phyloP scores from a whole-genome alignment of 2,888 invertebrate species.

The Sialis lutaria region DNA sequence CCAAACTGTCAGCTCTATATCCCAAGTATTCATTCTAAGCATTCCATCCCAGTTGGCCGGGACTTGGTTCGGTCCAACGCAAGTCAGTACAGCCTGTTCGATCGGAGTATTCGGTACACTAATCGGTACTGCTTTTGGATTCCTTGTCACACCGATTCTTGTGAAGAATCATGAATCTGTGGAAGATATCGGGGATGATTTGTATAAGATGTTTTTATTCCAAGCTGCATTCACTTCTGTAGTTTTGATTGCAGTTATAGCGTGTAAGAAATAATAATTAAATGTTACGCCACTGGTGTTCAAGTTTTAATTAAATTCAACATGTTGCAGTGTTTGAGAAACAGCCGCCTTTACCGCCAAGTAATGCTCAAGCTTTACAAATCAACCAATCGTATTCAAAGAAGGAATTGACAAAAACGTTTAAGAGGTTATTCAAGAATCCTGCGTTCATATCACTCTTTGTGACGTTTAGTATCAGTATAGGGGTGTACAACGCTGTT shows the following conservation, averaged over 20 bases:
- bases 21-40: slow-evolving; percentile 46
- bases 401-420: slow-evolving; percentile 3
- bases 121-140: slow-evolving; percentile 52
- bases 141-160: slow-evolving; percentile 44
- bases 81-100: slow-evolving; percentile 51
- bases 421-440: slow-evolving; percentile 14
- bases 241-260: slow-evolving; percentile 33
- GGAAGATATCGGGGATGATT: slow-evolving; percentile 26
- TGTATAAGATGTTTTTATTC: slow-evolving; percentile 17
- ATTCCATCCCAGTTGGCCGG: slow-evolving; percentile 51
- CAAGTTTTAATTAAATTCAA: no score
- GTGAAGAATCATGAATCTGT: slow-evolving; percentile 22
- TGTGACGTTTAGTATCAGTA: slow-evolving; percentile 33
- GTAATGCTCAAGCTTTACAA: slow-evolving; percentile 28
- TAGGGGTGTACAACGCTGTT: slow-evolving; percentile 35
- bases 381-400: slow-evolving; percentile 8
- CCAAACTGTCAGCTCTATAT: slow-evolving; percentile 35
- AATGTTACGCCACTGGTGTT: no score
- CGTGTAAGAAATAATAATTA: slow-evolving; percentile 21
- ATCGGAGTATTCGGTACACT: slow-evolving; percentile 58
- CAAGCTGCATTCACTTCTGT: slow-evolving; percentile 29
- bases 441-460: slow-evolving; percentile 15
- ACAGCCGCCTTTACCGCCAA: slow-evolving; percentile 36
- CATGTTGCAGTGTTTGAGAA: slow-evolving; percentile 33
- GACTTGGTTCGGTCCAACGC: slow-evolving; percentile 46